Conservation (phyloP, 2,113 vertebrate species). For the Ictalurus furcatus region DNA sequence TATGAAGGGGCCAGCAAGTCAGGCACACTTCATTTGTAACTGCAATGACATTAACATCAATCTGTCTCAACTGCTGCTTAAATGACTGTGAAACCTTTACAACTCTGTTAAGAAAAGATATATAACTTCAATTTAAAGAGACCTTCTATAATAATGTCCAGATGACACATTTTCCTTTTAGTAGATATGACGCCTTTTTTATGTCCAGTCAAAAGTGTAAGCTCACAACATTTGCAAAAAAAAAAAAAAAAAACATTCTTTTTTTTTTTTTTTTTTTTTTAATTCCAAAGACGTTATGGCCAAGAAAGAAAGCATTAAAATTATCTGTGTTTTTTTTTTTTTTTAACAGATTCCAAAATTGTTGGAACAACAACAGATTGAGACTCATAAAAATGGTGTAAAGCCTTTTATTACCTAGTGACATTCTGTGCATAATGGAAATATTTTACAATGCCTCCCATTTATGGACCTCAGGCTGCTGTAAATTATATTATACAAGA, state of each 20-base stretch:
- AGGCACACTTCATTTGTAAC: conserved; percentile 66
- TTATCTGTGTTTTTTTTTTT: conserved; percentile 52
- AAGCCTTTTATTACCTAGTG: conserved; percentile 78
- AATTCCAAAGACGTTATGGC: neutral
- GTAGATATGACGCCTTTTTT: conserved; percentile 54
- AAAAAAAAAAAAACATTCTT: neutral
- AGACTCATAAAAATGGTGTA: conserved; percentile 71
- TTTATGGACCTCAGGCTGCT: conserved; percentile 76
- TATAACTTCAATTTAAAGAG: conserved; percentile 68
- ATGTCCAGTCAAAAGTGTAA: conserved; percentile 59
- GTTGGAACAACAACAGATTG: conserved; percentile 78
- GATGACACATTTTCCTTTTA: conserved; percentile 62
- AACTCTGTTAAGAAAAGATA: conserved; percentile 73
- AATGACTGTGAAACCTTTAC: conserved; percentile 80
- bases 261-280: no score
- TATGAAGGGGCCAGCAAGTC: conserved; percentile 59
- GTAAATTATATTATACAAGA: conserved; percentile 86
- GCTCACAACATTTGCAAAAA: neutral
- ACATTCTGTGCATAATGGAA: conserved; percentile 83
- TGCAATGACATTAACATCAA: conserved; percentile 77
- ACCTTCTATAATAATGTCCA: conserved; percentile 59
- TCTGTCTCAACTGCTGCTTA: conserved; percentile 77
- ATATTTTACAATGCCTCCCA: conserved; percentile 79
- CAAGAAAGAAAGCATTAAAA: conserved; percentile 55
- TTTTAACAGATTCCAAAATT: conserved; percentile 65